These are phyloP conservation scores for Petrocephalus sullivani DNA, from an alignment of 2,797 vertebrate genomes.

Conservation along the genomic window DNA sequence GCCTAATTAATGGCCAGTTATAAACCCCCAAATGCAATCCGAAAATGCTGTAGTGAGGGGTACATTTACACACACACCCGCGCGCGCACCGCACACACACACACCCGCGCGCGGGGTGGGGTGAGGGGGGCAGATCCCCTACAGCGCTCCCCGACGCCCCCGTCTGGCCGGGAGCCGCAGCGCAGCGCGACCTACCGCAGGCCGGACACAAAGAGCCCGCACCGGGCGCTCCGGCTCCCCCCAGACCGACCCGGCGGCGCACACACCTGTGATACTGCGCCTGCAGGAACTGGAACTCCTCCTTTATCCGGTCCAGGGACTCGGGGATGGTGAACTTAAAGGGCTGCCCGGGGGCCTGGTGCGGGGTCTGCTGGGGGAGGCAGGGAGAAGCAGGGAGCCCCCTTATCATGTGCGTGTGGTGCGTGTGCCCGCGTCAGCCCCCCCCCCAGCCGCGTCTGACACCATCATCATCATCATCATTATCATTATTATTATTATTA, in stretches of 20 bases:
- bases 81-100: too few relatives aligned
- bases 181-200: slow-evolving; percentile 56
- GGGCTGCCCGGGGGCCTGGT: slow-evolving; percentile 87
- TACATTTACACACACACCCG: slow-evolving; percentile 11
- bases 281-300: slow-evolving; percentile 93
- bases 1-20: not conserved
- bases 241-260: not conserved
- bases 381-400: too few relatives aligned
- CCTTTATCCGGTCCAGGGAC: slow-evolving; percentile 90
- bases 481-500: not conserved
- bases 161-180: slow-evolving; percentile 62
- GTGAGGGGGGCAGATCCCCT: slow-evolving; percentile 50
- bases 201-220: slow-evolving; percentile 33
- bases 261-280: slow-evolving; percentile 86
- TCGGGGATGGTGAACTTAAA: slow-evolving; percentile 96
- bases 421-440: too few relatives aligned
- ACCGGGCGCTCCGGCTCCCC: slow-evolving; percentile 3
- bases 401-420: too few relatives aligned
- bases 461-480: too few relatives aligned
- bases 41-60: not conserved
- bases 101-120: slow-evolving; percentile 8
- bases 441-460: not conserved
- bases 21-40: not conserved
- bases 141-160: slow-evolving; percentile 67
- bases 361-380: slow-evolving; percentile 64